Evolutionary conservation across 2,113 vertebrate genomes (phyloP), one percentile per base, ranked within the genome.

Genomic region (Malurus elegans): DNA sequence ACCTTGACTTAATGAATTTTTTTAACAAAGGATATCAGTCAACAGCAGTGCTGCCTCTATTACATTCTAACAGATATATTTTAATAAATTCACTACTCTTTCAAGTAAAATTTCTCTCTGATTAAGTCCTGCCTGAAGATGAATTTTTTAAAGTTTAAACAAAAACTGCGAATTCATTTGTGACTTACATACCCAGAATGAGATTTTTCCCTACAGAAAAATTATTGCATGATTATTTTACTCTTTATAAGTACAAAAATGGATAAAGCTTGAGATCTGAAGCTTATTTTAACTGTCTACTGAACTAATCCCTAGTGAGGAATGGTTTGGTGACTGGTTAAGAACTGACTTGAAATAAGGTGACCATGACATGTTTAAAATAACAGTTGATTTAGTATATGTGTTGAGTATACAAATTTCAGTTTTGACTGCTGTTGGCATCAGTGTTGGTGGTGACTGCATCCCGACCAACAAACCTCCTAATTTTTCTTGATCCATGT

Each of bases 131-230:
- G 86, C 80, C 70, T 75, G 61, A 89, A 87, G 80, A 73, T 82
- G 53, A 87, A 84, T 89, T 90, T 89, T 78, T 75, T 48, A 71
- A 92, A 72, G 14, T 89, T 84, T 69, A 36, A 92, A 81, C 47
- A 92, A 91, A 95, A 92, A 11, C 53, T 86, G 45, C 61, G 28
- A 78, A 95, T 92, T 87, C 1, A 38, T 91, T 88, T 93, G 44
- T 80, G 32, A 84, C 26, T 78, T 92, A 48, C 31, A 66, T 25
- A 21, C 40, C 14, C 25, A 28, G 75, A 93, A 83, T 65, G 40
- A 91, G 34, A 45, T 78, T 80, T 82, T 86, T 91, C 38, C 38
- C 18, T 57, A 16, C 31, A 54, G 21, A 86, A 86, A 76, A 91
- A 70, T 21, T 32, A 61, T 38, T 76, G 18, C 29, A 73, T 28